Base-by-base conservation (phyloP, 2,888 invertebrate genomes). In the Nomada ferruginata region DNA sequence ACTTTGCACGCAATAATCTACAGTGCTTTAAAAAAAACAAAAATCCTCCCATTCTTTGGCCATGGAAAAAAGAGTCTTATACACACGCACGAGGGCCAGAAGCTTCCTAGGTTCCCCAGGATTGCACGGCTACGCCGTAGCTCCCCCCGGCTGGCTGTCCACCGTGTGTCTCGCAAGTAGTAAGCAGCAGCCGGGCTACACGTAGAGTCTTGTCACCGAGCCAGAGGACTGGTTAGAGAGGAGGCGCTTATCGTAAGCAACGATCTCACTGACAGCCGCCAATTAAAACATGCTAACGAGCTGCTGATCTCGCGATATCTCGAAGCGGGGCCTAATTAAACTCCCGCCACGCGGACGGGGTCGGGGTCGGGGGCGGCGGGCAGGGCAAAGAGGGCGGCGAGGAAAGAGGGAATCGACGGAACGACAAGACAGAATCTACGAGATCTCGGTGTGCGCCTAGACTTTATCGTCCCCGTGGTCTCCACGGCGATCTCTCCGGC, bases 221-320 rank as follows among this genome's bases (percentile, higher is more conserved):
- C 53, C 76, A 44, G 86, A 84, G 83, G 87, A 87, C 91, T 88
- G 90, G 90, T 90, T 90, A 90, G 88, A 90, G 88, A 89, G 87
- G 87, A 89, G 89, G 83, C 85, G 89, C 89, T 92, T 91, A 92
- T 92, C 92, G 91, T 87, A 83, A 83, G 86, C 89, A 90, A 91
- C 89, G 88, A 92, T 92, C 92, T 91, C 90, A 90, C 92, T 92
- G 93, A 92, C 93, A 92, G 92, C 90, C 92, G 92, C 93, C 93
- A 93, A 93, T 93, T 93, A 93, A 93, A 93, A 93, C 93, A 93
- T 93, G 93, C 93, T 93, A 93, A 93, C 93, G 93, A 93, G 93
- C 93, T 92, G 93, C 92, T 92, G 93, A 93, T 93, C 92, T 88
- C 91, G 90, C 91, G 93, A 92, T 92, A 92, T 92, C 92, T 91